Evolutionary conservation across 2,888 invertebrate genomes (phyloP).

Genomic region (Falcaria lacertinaria): DNA sequence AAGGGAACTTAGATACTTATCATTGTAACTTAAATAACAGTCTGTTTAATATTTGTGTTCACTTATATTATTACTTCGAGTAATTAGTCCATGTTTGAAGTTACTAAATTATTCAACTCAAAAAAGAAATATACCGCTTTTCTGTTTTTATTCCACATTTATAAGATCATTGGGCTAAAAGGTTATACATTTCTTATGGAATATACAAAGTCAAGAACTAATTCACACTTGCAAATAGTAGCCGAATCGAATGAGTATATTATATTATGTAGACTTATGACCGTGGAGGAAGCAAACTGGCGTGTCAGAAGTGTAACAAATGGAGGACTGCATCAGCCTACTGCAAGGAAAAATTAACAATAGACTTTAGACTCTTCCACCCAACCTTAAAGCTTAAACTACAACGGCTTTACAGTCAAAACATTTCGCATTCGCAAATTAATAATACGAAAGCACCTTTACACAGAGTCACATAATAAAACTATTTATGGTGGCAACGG

Average conservation of each 20-base stretch:
- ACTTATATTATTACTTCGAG: too few relatives aligned
- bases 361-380: not conserved
- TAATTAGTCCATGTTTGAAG: too few relatives aligned
- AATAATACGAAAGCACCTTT: slow-evolving; percentile 23
- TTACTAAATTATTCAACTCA: too few relatives aligned
- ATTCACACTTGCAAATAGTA: not conserved
- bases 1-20: slow-evolving; percentile 22
- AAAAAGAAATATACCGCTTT: too few relatives aligned
- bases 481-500: slow-evolving; percentile 43
- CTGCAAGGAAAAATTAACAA: not conserved
- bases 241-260: not conserved
- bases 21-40: slow-evolving; percentile 42
- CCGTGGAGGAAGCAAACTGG: not conserved
- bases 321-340: not conserved
- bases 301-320: not conserved
- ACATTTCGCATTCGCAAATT: slow-evolving; percentile 18
- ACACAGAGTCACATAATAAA: slow-evolving; percentile 30
- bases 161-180: too few relatives aligned
- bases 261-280: not conserved
- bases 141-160: too few relatives aligned
- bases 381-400: not conserved
- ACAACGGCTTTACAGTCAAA: not conserved
- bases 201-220: too few relatives aligned
- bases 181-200: too few relatives aligned
- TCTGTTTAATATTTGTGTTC: slow-evolving; percentile 1